Base-by-base conservation (phyloP, 2,888 invertebrate species). In the Hemaris fuciformis region DNA sequence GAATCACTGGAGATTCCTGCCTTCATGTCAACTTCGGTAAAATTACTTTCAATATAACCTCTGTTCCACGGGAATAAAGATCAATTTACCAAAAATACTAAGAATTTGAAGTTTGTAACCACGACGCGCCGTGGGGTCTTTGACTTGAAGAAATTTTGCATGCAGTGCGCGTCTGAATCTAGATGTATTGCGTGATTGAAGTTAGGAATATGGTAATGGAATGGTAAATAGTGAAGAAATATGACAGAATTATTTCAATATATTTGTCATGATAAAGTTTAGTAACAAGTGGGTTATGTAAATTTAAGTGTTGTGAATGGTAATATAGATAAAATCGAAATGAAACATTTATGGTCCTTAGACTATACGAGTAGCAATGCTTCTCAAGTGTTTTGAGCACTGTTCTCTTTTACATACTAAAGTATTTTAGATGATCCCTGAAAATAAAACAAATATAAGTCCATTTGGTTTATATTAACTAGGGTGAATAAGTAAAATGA, bases 61-160 rank as follows among this genome's bases (percentile, higher is more conserved):
- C 25, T 53, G 22, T 60, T 41, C 18, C 41, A 0, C 7, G 20
- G 20, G 1, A 0, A 18, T 41, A 41, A 53, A 38, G 60, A 41
- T 18, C 4, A 41, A 6, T 42, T 60, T 53, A 4, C 53, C 3
- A 13, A 15, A 10, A 34, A 27, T 23, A 15, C 10, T 20, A n/a
- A 15, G 58, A 56, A 42, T 20, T 31, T 25, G 18, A 42, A 46
- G 31, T 58, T 56, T 56, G 53, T 53, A 56, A 5, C 23, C 53
- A 8, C 6, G 23, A n/a, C 15, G 5, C 15, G 57, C 2, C 3
- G 13, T 58, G 58, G 62, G 71, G 70, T 70, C 70, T 59, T 66
- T 67, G 69, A 64, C 80, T 72, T 66, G 45, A 62, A 67, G 65
- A 61, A 66, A 68, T 73, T 77, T 71, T 64, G 69, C 61, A 81